Conservation (phyloP, 2,888 invertebrate genomes). For the Melikaiella ostensackeni region DNA sequence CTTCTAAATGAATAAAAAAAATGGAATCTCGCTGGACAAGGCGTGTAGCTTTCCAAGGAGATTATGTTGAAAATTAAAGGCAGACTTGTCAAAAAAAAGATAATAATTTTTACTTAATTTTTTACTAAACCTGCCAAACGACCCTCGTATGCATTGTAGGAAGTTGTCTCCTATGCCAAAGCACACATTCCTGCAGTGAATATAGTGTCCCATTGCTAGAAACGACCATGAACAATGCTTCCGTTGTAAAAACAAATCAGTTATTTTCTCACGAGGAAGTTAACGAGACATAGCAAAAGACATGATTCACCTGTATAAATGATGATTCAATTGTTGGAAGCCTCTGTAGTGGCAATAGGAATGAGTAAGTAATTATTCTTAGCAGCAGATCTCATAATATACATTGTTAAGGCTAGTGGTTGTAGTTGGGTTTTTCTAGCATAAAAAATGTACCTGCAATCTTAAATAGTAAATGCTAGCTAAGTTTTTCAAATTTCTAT, state of each 20-base stretch:
- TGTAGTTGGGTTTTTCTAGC: no score
- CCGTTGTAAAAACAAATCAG: constrained; percentile 11
- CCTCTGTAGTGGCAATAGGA: constrained; percentile 15
- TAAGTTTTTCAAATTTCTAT: no score
- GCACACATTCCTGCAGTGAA: not conserved
- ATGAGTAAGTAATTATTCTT: constrained; percentile 30
- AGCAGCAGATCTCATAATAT: not conserved
- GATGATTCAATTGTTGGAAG: constrained; percentile 34
- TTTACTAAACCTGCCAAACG: no score
- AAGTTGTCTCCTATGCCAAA: not conserved
- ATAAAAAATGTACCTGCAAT: no score
- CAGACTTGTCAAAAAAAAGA: no score
- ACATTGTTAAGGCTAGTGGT: not conserved
- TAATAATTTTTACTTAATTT: no score
- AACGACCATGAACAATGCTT: constrained; percentile 28
- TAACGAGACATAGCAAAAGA: constrained; percentile 29
- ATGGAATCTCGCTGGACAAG: no score
- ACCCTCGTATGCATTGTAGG: no score
- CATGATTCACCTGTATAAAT: constrained; percentile 32
- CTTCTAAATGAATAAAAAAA: no score
- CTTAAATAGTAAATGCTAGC: no score
- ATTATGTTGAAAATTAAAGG: no score
- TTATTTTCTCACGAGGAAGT: constrained; percentile 37
- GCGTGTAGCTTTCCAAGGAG: no score
- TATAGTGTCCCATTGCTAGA: constrained; percentile 9